Evolutionary conservation across 2,888 invertebrate species (phyloP), one percentile per base, ranked within the genome.

Genomic region (Spisula solida): DNA sequence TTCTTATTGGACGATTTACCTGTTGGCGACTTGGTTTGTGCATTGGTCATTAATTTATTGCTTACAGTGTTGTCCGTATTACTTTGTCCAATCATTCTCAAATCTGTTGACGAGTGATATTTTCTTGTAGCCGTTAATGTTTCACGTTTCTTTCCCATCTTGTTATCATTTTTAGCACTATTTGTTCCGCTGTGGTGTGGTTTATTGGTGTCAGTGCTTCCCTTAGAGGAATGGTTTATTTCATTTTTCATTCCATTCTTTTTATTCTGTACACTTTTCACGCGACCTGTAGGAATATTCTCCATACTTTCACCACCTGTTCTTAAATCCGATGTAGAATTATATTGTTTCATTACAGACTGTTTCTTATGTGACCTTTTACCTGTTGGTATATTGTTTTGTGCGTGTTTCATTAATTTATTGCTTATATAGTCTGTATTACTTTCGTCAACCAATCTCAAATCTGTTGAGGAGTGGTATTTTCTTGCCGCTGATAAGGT

Each of bases 241-340:
- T 56, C 41, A 41, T 41, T 41, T 5, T 80, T n/a, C 8, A 12
- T 16, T 5, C 20, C 48, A 80, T 80, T 47, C 20, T 25, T 80
- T 47, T n/a, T 80, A 41, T 31, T 16, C 8, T 10, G 34, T 5
- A 29, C 20, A 34, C 1, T 16, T 41, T 78, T 47, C 34, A 25
- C 14, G 16, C 18, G n/a, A 25, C 14, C 80, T 25, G 14, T 48
- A 34, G 25, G 4, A 48, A 12, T 2, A 1, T 29, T 25, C 48
- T 47, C n/a, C 12, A 2, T 2, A 25, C 12, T 20, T n/a, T 51
- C 80, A 48, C 41, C 25, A 51, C 0, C 12, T 34, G 75, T 8
- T 56, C 85, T 55, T 31, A 85, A 48, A 41, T 85, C 85, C 5
- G 56, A 56, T 55, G 56, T 29, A 34, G 85, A 85, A 79, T 85